A percentile compares a stretch with the other conserved stretches of the same genome.
Conservation (phyloP, 2,113 vertebrate species). For the Elaphurus davidianus region DNA sequence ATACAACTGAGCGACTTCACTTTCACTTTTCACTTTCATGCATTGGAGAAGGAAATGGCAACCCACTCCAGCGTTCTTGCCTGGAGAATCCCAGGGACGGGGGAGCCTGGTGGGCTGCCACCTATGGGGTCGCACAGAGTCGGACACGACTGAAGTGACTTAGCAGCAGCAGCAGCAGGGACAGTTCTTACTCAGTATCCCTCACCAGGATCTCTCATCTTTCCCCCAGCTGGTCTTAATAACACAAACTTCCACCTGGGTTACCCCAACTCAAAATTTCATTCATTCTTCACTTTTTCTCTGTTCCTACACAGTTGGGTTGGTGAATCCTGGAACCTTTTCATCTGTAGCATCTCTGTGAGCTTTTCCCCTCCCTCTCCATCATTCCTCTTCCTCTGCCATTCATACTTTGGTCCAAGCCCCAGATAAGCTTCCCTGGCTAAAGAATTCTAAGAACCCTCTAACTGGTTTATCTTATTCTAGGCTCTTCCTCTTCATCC, state of each 20-base stretch:
- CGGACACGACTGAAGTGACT: too few relatives aligned
- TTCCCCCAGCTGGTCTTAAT: neutral
- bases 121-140: too few relatives aligned
- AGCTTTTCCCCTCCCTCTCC: neutral
- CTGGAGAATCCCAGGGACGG: too few relatives aligned
- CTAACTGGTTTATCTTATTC: neutral
- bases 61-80: too few relatives aligned
- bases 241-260: neutral
- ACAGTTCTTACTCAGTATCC: constrained; percentile 11
- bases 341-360: neutral
- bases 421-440: neutral
- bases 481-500: neutral
- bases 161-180: neutral
- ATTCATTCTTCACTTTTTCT: neutral
- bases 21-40: too few relatives aligned
- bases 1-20: too few relatives aligned
- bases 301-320: neutral
- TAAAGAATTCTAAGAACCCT: neutral
- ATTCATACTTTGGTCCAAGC: neutral
- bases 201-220: neutral
- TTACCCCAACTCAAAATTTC: neutral
- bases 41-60: too few relatives aligned
- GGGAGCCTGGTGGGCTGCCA: too few relatives aligned
- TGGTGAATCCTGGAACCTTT: neutral
- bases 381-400: neutral